phyloP scores from a whole-genome alignment of 2,888 invertebrate species.

The Cheilosia vernalis region DNA sequence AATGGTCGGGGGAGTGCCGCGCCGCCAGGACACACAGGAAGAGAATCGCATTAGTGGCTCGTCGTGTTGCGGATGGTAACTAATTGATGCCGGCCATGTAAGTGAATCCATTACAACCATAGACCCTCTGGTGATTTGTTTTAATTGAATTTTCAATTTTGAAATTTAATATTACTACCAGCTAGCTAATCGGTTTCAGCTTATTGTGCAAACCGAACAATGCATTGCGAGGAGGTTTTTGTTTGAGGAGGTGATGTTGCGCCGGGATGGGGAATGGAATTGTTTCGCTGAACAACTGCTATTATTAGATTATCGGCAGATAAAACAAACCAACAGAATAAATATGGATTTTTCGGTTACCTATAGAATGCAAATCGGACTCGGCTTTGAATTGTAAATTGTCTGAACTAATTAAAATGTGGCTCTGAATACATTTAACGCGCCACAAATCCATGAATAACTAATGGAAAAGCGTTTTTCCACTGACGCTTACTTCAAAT shows the following conservation, averaged over 20 bases:
- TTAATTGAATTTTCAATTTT: slow-evolving; percentile 66
- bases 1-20: not conserved
- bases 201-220: slow-evolving; percentile 35
- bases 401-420: not conserved
- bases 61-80: slow-evolving; percentile 9
- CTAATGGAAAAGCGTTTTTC: not conserved
- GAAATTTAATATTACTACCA: slow-evolving; percentile 21
- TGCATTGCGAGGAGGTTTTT: slow-evolving; percentile 23
- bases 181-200: slow-evolving; percentile 48
- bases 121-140: slow-evolving; percentile 30
- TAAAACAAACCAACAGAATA: not conserved
- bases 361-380: no score
- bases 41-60: slow-evolving; percentile 27
- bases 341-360: not conserved
- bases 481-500: not conserved
- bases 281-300: not conserved
- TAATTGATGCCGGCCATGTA: not conserved
- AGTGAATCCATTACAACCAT: not conserved
- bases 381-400: not conserved
- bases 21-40: no score
- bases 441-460: not conserved
- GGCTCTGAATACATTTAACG: not conserved
- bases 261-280: not conserved
- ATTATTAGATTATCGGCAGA: not conserved
- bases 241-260: not conserved